Evolutionary conservation across 2,113 vertebrate species (phyloP).

Genomic region (Myotis brandtii): DNA sequence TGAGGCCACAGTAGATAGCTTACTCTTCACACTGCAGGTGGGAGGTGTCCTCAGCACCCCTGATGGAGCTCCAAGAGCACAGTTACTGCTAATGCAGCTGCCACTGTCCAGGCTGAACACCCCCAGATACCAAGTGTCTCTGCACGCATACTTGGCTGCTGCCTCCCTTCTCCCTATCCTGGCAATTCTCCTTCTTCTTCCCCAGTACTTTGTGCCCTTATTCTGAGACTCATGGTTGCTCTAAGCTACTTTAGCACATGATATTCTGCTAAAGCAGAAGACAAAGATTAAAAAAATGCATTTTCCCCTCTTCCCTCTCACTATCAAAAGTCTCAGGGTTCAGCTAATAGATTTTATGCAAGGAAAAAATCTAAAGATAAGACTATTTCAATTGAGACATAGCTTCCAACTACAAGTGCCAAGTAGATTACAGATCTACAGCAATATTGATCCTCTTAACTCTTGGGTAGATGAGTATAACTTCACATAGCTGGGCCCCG

Average conservation of each 20-base stretch:
- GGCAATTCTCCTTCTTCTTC: neutral
- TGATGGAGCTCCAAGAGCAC: neutral
- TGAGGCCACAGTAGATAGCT: neutral
- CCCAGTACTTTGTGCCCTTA: neutral
- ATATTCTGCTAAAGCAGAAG: conserved; percentile 19
- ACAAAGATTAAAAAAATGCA: neutral
- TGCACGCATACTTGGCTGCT: neutral
- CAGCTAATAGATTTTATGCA: neutral
- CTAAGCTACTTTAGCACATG: neutral
- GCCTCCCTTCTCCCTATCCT: neutral
- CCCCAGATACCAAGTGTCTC: neutral
- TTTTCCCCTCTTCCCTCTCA: neutral
- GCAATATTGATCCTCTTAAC: rapidly evolving
- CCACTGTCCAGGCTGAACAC: neutral
- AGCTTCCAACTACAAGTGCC: neutral
- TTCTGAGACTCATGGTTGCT: neutral
- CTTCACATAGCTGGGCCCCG: neutral
- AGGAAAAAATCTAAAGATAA: conserved; percentile 32
- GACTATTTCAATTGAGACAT: neutral
- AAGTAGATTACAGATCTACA: neutral
- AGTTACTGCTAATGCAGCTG: neutral
- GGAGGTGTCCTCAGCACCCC: neutral
- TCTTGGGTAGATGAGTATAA: neutral
- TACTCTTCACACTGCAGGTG: neutral
- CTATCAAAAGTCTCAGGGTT: neutral